Evolutionary conservation across 2,888 invertebrate species (phyloP), one percentile per base, ranked within the genome.

Genomic region (Girardia tigrina): DNA sequence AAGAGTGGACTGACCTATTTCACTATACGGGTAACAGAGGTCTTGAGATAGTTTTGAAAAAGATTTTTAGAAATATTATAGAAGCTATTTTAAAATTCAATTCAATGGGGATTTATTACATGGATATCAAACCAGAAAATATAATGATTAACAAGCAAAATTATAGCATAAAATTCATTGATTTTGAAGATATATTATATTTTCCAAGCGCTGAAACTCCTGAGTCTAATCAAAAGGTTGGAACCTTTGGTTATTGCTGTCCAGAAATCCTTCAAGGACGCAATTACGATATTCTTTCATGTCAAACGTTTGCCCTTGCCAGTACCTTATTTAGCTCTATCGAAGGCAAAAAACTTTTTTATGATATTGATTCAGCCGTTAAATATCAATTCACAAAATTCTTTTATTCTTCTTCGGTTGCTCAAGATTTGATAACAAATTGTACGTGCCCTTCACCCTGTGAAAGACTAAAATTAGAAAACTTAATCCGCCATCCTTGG

Each of bases 41-140:
- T 20, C n/a, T 4, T 4, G 56, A 56, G n/a, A 20, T 2, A 4
- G 23, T 56, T 8, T 56, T 56, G 4, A 56, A 56, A 56, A 8
- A 2, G 2, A 56, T 56, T 56, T 56, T 56, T n/a, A 56, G 23
- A 56, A 56, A 56, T 56, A 8, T 56, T 8, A n/a, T 56, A 8
- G 23, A 56, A 20, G n/a, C 23, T 12, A 12, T 56, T 20, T 20
- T 8, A n/a, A 56, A 4, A 56, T 56, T 56, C 6, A 56, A n/a
- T 56, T 56, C 56, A 12, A 56, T 20, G 23, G 56, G 56, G 4
- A n/a, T 56, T 4, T 56, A 8, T 56, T 56, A 56, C n/a, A 56
- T 56, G 56, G 56, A 56, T n/a, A 56, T 56, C 4, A 56, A 56
- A 56, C 56, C 56, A 23, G 56, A 56, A 56, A 56, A 56, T 56